Base-by-base conservation (phyloP, 2,113 vertebrate genomes). In the Amphiprion ocellaris region DNA sequence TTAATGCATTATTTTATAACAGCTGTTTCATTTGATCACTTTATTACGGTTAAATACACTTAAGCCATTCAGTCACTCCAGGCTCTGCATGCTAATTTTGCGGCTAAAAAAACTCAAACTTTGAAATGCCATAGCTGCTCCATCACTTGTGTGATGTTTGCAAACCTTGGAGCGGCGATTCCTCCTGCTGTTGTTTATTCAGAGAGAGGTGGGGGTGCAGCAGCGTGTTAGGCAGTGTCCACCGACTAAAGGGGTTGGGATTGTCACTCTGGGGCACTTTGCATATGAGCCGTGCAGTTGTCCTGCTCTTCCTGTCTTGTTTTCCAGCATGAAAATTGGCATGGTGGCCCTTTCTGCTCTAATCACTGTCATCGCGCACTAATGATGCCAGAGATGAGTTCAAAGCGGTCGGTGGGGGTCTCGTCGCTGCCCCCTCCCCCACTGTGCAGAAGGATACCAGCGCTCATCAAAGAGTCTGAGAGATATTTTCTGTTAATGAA, bases 311-410 rank as follows among this genome's bases (percentile, higher is more conserved):
- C 65, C 16, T 44, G 46, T 19, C 77, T 55, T 76, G 73, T 85
- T 85, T 79, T 72, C 41, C 46, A 10, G 16, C 69, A 50, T 82
- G 68, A 53, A 84, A 72, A 84, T 68, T 87, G 87, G 46, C 79
- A 73, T 15, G 12, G 69, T 68, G 80, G 69, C 66, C 69, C 69
- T 49, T 74, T 74, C 81, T 64, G 68, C 70, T 41, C 83, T 86
- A 78, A 89, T 92, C 89, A 77, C 74, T 60, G 58, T 87, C 87
- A 87, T 89, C 78, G 56, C 4, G 4, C 69, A n/a, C 79, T 89
- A 87, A 87, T 81, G 87, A 87, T 83, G 81, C 83, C 89, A 88
- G 62, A 53, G 68, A 82, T 73, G 76, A 86, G 85, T 91, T 91
- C 81, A 89, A 89, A 91, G 85, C 80, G 75, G 82, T 58, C 69